Conservation (phyloP, 1,140 invertebrate genomes). For the Rhynchophorus ferrugineus region DNA sequence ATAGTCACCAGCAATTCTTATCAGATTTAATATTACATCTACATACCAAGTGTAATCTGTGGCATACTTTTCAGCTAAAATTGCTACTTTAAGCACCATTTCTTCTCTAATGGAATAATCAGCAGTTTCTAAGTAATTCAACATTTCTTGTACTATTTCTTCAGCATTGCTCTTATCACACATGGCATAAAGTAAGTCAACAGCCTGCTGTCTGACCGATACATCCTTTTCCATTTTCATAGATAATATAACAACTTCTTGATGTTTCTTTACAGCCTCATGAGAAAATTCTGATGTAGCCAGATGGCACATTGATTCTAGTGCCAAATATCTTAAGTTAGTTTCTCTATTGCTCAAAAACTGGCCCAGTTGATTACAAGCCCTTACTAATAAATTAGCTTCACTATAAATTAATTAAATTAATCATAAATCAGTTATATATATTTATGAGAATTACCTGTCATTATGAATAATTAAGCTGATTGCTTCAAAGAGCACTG, state of each 20-base stretch:
- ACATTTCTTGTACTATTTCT: conserved; percentile 99
- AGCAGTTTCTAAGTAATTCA: conserved; percentile 97
- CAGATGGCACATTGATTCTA: conserved; percentile 99
- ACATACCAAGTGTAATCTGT: conserved; percentile 99
- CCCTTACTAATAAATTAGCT: conserved; percentile 92
- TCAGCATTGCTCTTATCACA: conserved; percentile 99
- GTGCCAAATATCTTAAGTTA: conserved; percentile 93
- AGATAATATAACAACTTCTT: conserved; percentile 98
- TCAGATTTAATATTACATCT: conserved; percentile 98
- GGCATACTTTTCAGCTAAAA: conserved; percentile 98
- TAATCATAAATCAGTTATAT: background rate
- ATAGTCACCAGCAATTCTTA: conserved; percentile 99
- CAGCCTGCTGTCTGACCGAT: conserved; percentile 95
- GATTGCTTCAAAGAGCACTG: conserved; percentile 98
- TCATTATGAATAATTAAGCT: conserved; percentile 99
- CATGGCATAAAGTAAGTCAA: conserved; percentile 99
- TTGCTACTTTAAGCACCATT: conserved; percentile 99
- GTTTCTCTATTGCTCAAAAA: conserved; percentile 98
- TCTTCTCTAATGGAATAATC: conserved; percentile 99
- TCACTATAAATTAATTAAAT: conserved; percentile 56
- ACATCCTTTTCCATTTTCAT: conserved; percentile 99
- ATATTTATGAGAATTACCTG: conserved; percentile 42
- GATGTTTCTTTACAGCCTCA: conserved; percentile 99
- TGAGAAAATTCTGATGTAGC: conserved; percentile 99
- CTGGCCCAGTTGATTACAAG: conserved; percentile 97